Percentiles rank a stretch among this genome's conserved stretches.
These are phyloP conservation scores for Camptogramma bilineatum DNA, from an alignment of 2,888 invertebrate species.

Conservation along the genomic window DNA sequence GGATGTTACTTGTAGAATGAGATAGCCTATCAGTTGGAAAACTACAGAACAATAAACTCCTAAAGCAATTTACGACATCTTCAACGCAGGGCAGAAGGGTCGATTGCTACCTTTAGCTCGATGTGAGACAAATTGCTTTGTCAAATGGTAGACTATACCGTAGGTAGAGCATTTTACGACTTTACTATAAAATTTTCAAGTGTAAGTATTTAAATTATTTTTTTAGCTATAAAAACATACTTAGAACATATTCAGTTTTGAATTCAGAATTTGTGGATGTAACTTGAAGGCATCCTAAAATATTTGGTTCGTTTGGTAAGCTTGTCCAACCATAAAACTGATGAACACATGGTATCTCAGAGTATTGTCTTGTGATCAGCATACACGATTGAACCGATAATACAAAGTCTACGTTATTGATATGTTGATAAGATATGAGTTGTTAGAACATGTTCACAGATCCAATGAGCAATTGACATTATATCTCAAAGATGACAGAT, in stretches of 20 bases:
- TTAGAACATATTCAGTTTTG: no score
- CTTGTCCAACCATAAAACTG: constrained; percentile 1
- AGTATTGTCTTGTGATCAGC: constrained; percentile 1
- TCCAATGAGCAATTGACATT: constrained; percentile 16
- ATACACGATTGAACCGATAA: constrained; percentile 10
- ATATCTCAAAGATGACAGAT: constrained; percentile 16
- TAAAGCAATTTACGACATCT: constrained; percentile 7
- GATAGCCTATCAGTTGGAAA: constrained; percentile 17
- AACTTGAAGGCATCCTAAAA: not conserved
- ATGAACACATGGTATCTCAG: not conserved
- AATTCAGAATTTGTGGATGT: not conserved
- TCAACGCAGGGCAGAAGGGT: constrained; percentile 8
- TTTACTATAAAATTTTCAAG: no score
- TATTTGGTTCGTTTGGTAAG: not conserved
- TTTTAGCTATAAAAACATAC: no score
- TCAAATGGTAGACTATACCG: not conserved
- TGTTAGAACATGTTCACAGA: constrained; percentile 8
- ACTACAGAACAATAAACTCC: constrained; percentile 14
- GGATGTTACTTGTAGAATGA: constrained; percentile 5
- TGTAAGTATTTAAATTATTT: no score
- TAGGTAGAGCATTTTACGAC: not conserved
- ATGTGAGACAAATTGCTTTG: constrained; percentile 8
- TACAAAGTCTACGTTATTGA: constrained; percentile 13
- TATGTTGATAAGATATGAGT: constrained; percentile 14
- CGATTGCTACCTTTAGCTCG: constrained; percentile 4